Percentiles rank a stretch among this genome's conserved stretches.
Conservation (phyloP, 2,888 invertebrate genomes). For the Drymonia ruficornis region DNA sequence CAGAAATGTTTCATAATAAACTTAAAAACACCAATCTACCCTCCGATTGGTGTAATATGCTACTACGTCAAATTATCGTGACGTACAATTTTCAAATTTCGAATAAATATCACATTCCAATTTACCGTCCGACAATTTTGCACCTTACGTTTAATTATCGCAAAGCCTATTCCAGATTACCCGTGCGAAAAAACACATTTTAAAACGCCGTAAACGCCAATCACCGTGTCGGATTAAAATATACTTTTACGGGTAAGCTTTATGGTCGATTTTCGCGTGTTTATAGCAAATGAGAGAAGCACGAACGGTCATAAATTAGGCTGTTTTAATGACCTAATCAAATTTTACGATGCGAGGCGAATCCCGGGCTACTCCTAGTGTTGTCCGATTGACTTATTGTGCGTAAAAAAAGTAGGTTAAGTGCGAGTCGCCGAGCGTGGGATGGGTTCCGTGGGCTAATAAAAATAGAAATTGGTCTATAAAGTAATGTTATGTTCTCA, state of each 20-base stretch:
- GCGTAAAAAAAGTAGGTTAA: conserved; percentile 45
- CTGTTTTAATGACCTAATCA: conserved; percentile 84
- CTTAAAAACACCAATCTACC: background rate
- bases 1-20: no score
- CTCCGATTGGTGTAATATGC: background rate
- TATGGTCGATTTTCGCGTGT: conserved; percentile 69
- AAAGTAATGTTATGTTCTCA: background rate
- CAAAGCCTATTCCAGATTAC: conserved; percentile 78
- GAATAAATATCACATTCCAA: conserved; percentile 32
- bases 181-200: conserved; percentile 44
- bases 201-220: conserved; percentile 61
- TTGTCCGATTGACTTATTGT: conserved; percentile 82
- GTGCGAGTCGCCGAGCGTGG: conserved; percentile 4
- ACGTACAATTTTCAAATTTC: conserved; percentile 19
- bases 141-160: conserved; percentile 62
- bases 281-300: conserved; percentile 71
- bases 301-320: conserved; percentile 82
- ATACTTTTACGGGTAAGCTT: conserved; percentile 48
- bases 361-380: conserved; percentile 83
- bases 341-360: conserved; percentile 84
- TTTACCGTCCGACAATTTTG: conserved; percentile 44
- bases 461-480: conserved; percentile 14
- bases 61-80: conserved; percentile 13
- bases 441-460: conserved; percentile 10
- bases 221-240: conserved; percentile 41